Base-by-base conservation (phyloP, 2,113 vertebrate species). In the Osmerus mordax region DNA sequence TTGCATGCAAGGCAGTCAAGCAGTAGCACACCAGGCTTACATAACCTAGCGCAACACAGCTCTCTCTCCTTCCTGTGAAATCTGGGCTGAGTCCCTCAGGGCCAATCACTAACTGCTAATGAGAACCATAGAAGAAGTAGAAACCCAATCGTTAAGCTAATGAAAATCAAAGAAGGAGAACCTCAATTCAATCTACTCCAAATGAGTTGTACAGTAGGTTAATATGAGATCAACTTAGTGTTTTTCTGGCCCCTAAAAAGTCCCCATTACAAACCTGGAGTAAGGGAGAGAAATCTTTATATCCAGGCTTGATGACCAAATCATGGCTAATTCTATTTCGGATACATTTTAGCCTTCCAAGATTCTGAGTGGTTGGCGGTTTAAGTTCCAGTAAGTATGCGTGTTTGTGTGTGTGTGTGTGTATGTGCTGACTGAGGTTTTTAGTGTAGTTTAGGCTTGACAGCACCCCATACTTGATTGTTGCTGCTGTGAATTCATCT, bases 31-130 rank as follows among this genome's bases (percentile, higher is more conserved):
- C 23, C 36, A 58, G 58, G 32, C 78, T 91, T 92, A 91, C 71
- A 53, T 88, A 91, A 92, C 53, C 64, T 21, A 68, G 61, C 76
- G 69, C 72, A 55, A 70, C 65, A 28, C 67, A 52, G 77, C 76
- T 85, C 72, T 70, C 69, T 74, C 76, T 74, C 64, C 78, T 77
- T 74, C 64, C 78, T 58, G 70, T 18, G 77, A 78, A 86, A 86
- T 85, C 72, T 86, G 77, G 85, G 82, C 81, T 82, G 74, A 77
- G 11, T 76, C 77, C 89, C 85, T 83, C 69, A 62, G 78, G 87
- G 88, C 81, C 72, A 62, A 53, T 66, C 65, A 71, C 79, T 71
- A 80, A 82, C 58, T 32, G 65, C 78, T 82, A 53, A 79, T 82
- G 74, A 76, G 77, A 76, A 75, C 69, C 76, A 62, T 75, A 77